Percentiles rank a stretch among this genome's conserved stretches.
phyloP scores from a whole-genome alignment of 2,113 vertebrate species.

The Limnothrissa miodon region DNA sequence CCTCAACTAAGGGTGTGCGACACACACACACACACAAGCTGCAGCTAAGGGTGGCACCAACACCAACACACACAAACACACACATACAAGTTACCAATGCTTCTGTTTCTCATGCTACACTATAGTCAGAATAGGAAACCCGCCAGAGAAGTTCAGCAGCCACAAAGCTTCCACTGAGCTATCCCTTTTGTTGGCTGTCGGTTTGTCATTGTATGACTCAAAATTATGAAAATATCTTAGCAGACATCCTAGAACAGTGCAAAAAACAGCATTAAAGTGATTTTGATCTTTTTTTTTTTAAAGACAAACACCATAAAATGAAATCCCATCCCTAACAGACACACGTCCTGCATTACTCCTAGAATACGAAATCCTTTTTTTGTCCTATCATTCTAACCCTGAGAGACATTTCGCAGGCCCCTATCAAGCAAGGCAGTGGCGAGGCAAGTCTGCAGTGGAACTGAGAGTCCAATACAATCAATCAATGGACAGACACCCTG shows the following conservation, averaged over 20 bases:
- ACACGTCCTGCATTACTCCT: neutral
- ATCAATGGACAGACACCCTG: neutral
- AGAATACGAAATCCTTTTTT: neutral
- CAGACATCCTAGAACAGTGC: too few species aligned
- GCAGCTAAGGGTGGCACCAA: neutral
- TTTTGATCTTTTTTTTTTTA: too few species aligned
- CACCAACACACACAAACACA: too few species aligned
- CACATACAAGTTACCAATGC: neutral
- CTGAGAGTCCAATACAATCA: neutral
- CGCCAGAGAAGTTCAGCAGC: too few species aligned
- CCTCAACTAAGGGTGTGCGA: neutral
- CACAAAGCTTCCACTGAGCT: too few species aligned
- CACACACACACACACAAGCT: too few species aligned
- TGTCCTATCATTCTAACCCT: neutral
- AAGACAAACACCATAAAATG: too few species aligned
- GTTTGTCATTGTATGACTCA: neutral
- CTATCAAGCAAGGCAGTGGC: neutral
- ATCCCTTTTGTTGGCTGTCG: too few species aligned
- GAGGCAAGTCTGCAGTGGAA: neutral
- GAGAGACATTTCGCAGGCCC: neutral
- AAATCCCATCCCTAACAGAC: too few species aligned
- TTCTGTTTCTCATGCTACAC: too few species aligned
- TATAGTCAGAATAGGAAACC: too few species aligned
- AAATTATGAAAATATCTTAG: neutral
- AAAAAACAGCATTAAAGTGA: too few species aligned